Evolutionary conservation across 2,888 invertebrate genomes (phyloP), one percentile per base, ranked within the genome.

Genomic region (Plebejus anna): DNA sequence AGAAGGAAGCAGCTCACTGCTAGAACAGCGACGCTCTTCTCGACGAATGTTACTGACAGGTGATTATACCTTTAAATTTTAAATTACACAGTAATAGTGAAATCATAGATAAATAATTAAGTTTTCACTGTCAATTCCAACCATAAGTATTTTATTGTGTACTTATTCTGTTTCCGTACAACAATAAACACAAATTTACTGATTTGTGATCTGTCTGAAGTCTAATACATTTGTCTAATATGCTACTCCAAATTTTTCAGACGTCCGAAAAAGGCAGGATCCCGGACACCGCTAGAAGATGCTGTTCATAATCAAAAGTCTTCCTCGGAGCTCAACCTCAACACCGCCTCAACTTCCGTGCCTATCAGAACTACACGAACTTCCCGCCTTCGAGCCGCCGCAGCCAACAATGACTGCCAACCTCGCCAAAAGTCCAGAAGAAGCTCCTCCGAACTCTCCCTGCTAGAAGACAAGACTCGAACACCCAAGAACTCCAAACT

Each of bases 341-440:
- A 89, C 79, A 87, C 89, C 80, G 89, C 90, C 83, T 88, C 91
- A 77, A 89, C 90, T 80, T 90, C 93, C 84, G 90, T 92, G 86
- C 90, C 94, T 86, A 96, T 96, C 82, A 95, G 96, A 88, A 95
- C 96, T 81, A 97, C 96, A 77, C 94, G 96, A 85, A 95, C 97
- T 55, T 96, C 96, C 80, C 95, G 96, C 81, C 92, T 97, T 79
- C 94, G 97, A 88, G 96, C 96, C 78, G 96, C 96, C 77, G 96
- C 96, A 59, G 86, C 93, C 77, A 86, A 85, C 78, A 85, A 86
- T 77, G 92, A 93, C 75, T 86, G 87, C 75, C 82, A 84, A 55
- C 84, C 86, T 79, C 90, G 86, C 83, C 22, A 22, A 22, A 93
- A 90, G 81, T 84, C 88, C 13, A 89, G 87, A 78, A 87, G 92